phyloP scores from a whole-genome alignment of 2,888 invertebrate species.

The Tethea ocularis region DNA sequence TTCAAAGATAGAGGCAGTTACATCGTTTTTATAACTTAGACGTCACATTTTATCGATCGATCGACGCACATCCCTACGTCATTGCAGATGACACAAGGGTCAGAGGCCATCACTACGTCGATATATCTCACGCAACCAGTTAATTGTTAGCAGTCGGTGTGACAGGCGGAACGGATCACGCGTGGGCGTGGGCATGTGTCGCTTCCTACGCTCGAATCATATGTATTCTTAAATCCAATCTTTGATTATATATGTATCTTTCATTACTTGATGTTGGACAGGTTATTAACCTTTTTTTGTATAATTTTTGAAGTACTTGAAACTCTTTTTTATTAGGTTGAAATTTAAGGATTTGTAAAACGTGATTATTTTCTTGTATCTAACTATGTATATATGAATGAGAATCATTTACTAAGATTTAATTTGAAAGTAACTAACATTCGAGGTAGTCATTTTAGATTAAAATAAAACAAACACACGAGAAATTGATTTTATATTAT shows the following conservation, averaged over 20 bases:
- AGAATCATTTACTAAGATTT: no score
- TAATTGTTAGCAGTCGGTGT: conserved; percentile 49
- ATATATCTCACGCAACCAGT: conserved; percentile 44
- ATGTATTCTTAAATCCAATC: not conserved
- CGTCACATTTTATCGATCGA: conserved; percentile 19
- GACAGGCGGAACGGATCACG: conserved; percentile 33
- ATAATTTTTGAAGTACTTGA: not conserved
- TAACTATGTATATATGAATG: no score
- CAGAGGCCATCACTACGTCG: conserved; percentile 41
- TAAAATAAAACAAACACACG: no score
- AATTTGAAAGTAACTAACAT: no score
- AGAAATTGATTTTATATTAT: no score
- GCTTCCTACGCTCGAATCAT: conserved; percentile 25
- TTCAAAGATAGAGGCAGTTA: not conserved
- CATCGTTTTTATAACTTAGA: conserved; percentile 9
- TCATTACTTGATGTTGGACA: not conserved
- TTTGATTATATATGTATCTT: conserved; percentile 5
- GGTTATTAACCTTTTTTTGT: conserved; percentile 7
- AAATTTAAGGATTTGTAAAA: no score
- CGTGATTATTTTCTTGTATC: no score
- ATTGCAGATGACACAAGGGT: conserved; percentile 24
- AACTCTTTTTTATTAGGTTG: no score
- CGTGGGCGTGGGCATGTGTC: conserved; percentile 34
- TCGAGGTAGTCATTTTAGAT: no score
- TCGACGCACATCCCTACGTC: conserved; percentile 31